Percentiles rank a stretch among this genome's conserved stretches.
These are phyloP conservation scores for Drosophila mercatorum DNA, from an alignment of 2,888 invertebrate genomes.

Conservation along the genomic window DNA sequence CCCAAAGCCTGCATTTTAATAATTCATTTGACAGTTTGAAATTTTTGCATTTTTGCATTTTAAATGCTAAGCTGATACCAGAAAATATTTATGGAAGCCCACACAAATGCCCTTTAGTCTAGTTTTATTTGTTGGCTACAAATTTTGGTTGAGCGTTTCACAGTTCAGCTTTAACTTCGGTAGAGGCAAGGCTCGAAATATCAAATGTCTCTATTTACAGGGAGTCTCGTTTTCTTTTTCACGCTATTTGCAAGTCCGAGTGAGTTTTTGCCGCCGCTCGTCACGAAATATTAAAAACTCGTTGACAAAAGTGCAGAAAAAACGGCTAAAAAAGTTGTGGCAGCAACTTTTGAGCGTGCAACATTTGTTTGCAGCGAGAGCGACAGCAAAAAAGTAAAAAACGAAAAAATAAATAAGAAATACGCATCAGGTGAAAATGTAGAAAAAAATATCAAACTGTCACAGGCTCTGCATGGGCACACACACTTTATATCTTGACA, in stretches of 20 bases:
- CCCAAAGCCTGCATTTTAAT: neutral
- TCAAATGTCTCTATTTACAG: slow-evolving; percentile 27
- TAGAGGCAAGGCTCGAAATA: neutral
- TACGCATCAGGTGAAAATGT: slow-evolving; percentile 11
- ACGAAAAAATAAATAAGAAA: slow-evolving; percentile 10
- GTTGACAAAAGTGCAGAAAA: slow-evolving; percentile 33
- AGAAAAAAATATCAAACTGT: slow-evolving; percentile 10
- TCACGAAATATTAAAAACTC: slow-evolving; percentile 46
- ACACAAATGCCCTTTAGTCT: neutral
- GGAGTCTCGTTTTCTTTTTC: neutral
- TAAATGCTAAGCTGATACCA: neutral
- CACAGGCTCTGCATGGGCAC: neutral
- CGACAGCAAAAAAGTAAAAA: slow-evolving; percentile 4
- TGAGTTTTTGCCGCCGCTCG: slow-evolving; percentile 7
- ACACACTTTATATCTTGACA: slow-evolving; percentile 23
- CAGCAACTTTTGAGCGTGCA: slow-evolving; percentile 22
- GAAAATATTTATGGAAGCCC: neutral
- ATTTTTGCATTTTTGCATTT: neutral
- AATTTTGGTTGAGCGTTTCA: neutral
- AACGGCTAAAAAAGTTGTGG: slow-evolving; percentile 10
- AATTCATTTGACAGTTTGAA: slow-evolving; percentile 6
- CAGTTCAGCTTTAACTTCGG: neutral
- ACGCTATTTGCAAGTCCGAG: slow-evolving; percentile 2
- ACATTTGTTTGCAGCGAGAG: slow-evolving; percentile 28
- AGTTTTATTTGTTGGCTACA: neutral